A percentile compares a stretch with the other conserved stretches of the same genome.
Conservation (phyloP, 2,888 invertebrate species). For the Pachydiplax longipennis region DNA sequence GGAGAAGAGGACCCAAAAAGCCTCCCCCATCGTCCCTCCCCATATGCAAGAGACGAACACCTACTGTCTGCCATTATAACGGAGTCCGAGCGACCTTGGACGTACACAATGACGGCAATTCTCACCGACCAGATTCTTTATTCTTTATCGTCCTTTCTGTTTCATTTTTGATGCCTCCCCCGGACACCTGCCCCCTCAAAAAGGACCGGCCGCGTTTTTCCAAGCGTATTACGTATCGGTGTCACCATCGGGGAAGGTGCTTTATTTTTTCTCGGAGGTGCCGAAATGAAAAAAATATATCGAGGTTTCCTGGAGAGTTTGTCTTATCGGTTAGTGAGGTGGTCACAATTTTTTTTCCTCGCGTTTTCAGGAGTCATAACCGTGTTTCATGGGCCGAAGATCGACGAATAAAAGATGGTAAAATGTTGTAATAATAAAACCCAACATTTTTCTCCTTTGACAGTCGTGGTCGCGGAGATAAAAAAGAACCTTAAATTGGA, state of each 20-base stretch:
- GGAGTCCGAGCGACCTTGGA: conserved; percentile 30
- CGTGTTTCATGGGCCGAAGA: neutral
- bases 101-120: conserved; percentile 35
- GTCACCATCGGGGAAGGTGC: neutral
- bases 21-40: neutral
- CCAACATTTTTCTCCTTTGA: neutral
- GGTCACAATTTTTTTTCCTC: neutral
- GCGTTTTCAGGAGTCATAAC: neutral
- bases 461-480: neutral
- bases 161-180: conserved; percentile 1
- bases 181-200: conserved; percentile 15
- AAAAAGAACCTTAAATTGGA: neutral
- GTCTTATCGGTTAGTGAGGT: conserved; percentile 25
- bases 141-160: conserved; percentile 9
- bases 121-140: conserved; percentile 39
- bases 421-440: neutral
- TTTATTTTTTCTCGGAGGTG: neutral
- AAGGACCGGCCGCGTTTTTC: neutral
- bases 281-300: neutral
- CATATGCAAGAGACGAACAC: neutral
- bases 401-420: neutral
- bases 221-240: conserved; percentile 8
- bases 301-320: neutral
- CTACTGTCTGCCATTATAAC: conserved; percentile 38
- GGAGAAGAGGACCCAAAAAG: neutral